Evolutionary conservation across 2,113 vertebrate genomes (phyloP).

Genomic region (Centrocercus urophasianus): DNA sequence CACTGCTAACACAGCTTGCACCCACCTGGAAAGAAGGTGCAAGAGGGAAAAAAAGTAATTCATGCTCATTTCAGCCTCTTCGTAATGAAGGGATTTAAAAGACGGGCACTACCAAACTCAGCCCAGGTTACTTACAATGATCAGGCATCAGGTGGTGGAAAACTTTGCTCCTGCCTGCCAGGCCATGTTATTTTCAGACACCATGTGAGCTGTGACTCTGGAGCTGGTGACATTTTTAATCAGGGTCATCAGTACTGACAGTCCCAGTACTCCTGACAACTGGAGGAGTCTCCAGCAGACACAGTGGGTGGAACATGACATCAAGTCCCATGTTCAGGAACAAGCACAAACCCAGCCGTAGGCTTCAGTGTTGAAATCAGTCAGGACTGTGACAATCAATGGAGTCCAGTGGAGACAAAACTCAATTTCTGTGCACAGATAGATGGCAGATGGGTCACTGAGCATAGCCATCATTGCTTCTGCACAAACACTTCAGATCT

Average conservation of each 20-base stretch:
- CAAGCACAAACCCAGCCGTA: neutral
- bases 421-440: neutral
- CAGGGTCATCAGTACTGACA: slow-evolving; percentile 55
- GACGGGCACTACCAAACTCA: neutral
- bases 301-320: slow-evolving; percentile 9
- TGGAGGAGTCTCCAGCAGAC: slow-evolving; percentile 19
- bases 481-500: neutral
- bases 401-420: slow-evolving; percentile 14
- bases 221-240: slow-evolving; percentile 59
- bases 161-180: slow-evolving; percentile 19
- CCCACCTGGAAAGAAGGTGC: neutral
- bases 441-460: slow-evolving; percentile 13
- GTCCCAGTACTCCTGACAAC: slow-evolving; percentile 24
- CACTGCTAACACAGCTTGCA: neutral
- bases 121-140: neutral
- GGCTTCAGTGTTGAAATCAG: slow-evolving; percentile 49
- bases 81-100: neutral
- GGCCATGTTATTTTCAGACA: neutral
- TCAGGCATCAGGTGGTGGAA: slow-evolving; percentile 8
- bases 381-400: neutral
- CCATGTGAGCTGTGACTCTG: neutral
- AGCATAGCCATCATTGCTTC: neutral
- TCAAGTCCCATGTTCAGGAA: neutral
- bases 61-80: neutral
- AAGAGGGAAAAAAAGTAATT: neutral